phyloP scores from a whole-genome alignment of 2,888 invertebrate species.

The Tribolium freemani region DNA sequence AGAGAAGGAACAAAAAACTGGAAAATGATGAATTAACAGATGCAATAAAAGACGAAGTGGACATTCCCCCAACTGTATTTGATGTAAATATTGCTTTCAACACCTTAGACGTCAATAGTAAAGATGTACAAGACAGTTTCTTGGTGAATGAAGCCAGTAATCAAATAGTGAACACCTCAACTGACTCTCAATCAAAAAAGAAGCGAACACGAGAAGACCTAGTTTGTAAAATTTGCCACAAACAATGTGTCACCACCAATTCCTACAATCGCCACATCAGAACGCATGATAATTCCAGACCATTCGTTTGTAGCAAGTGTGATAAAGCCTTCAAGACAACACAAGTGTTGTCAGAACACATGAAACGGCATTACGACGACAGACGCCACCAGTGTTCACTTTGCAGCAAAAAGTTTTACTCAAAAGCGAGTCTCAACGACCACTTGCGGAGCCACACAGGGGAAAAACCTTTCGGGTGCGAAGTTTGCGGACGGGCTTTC shows the following conservation, averaged over 20 bases:
- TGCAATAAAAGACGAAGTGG: no score
- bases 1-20: slow-evolving; percentile 25
- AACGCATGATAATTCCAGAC: slow-evolving; percentile 49
- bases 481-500: slow-evolving; percentile 48
- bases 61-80: no score
- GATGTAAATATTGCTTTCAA: background rate
- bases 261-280: slow-evolving; percentile 51
- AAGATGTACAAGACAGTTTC: background rate
- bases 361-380: slow-evolving; percentile 55
- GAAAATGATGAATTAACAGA: background rate
- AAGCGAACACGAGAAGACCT: slow-evolving; percentile 44
- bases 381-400: slow-evolving; percentile 51
- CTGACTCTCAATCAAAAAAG: slow-evolving; percentile 17
- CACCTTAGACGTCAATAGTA: background rate
- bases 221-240: slow-evolving; percentile 47
- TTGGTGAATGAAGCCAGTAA: background rate
- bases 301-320: slow-evolving; percentile 52
- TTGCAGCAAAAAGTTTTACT: slow-evolving; percentile 53
- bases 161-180: background rate
- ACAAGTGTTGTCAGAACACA: slow-evolving; percentile 52
- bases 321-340: slow-evolving; percentile 54
- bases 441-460: slow-evolving; percentile 54
- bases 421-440: slow-evolving; percentile 52
- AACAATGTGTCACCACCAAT: slow-evolving; percentile 50
- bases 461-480: slow-evolving; percentile 52